Base-by-base conservation (phyloP, 2,113 vertebrate genomes). In the Actinemys pallida region DNA sequence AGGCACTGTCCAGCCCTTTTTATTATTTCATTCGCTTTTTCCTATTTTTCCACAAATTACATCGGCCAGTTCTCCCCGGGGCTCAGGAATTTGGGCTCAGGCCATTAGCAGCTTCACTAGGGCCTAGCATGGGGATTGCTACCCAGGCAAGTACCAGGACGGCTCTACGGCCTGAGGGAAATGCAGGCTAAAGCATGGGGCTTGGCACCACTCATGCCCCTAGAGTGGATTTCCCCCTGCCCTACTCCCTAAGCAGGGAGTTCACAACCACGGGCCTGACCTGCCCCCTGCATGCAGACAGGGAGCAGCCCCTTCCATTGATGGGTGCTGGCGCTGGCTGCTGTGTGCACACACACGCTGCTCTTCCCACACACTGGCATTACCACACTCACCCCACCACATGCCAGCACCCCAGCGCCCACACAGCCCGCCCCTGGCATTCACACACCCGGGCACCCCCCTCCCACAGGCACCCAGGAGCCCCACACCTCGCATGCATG, bases 1-100 rank as follows among this genome's bases (percentile, higher is more conserved):
- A 87, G 95, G 88, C 89, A 52, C 49, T 91, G 89, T 82, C 50
- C 2, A 39, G 2, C 75, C 54, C 69, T 78, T 83, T 92, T 78
- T 88, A 83, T 79, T 83, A 90, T 50, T 83, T 56, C 12, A 14
- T 86, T 82, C 3, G 90, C 93, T 93, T 83, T 87, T 54, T 22
- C 89, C 62, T 49, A 5, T 93, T 95, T 95, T 87, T 93, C 88
- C 86, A 87, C 90, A 95, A 96, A 95, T 91, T 84, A 86, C 92
- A 84, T 80, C 65, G 79, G 95, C 86, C 47, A 87, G 90, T 53
- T 95, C 92, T 89, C 59, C 13, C 45, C 0, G 0, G 24, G 45
- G 2, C 86, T 56, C 9, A 0, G 82, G 93, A 86, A 92, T 93
- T 91, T 82, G 86, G 19, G 81, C 93, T 39, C 24, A 16, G 72